phyloP scores from a whole-genome alignment of 2,797 vertebrate genomes.

The Lophotriccus pileatus region DNA sequence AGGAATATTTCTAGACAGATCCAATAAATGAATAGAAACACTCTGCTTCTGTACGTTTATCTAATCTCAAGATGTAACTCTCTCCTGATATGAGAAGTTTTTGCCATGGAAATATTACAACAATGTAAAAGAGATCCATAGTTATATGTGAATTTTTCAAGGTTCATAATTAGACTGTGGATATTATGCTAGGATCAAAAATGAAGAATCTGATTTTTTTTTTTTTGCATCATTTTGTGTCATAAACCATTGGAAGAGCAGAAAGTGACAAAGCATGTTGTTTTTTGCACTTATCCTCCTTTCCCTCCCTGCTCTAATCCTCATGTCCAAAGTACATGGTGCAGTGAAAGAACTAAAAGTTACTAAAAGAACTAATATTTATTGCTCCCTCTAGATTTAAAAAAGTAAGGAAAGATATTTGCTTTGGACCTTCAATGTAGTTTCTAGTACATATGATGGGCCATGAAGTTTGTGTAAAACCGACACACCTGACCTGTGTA shows the following conservation, averaged over 20 bases:
- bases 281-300: background rate
- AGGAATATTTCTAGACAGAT: background rate
- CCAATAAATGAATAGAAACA: background rate
- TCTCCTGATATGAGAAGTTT: background rate
- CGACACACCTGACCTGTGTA: too few relatives aligned
- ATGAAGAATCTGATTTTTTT: background rate
- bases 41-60: background rate
- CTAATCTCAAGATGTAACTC: background rate
- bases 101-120: background rate
- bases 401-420: background rate
- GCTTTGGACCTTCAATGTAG: background rate
- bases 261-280: background rate
- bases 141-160: background rate
- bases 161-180: background rate
- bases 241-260: background rate
- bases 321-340: background rate
- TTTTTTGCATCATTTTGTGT: background rate
- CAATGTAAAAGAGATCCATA: background rate
- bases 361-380: background rate
- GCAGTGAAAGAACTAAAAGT: background rate
- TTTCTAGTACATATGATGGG: background rate
- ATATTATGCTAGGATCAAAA: background rate
- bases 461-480: background rate
- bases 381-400: background rate
- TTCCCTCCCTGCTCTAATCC: background rate